A percentile compares a stretch with the other conserved stretches of the same genome.
phyloP scores from a whole-genome alignment of 1,140 invertebrate genomes.

The Anagrus nilaparvatae region DNA sequence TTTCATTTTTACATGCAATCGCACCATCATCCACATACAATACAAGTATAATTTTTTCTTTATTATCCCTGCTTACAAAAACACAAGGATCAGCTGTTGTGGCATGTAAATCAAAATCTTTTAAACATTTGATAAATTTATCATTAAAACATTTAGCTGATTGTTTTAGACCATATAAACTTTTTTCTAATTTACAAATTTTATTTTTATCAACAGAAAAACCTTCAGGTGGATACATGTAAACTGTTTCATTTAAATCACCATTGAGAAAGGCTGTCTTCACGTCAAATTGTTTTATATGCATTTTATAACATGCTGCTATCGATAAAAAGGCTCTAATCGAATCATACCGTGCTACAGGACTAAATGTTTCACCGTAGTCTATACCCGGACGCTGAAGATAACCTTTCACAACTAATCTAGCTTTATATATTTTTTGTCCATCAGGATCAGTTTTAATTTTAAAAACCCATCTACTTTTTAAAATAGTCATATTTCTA shows the following conservation, averaged over 20 bases:
- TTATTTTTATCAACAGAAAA: slow-evolving; percentile 2
- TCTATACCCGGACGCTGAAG: slow-evolving; percentile 22
- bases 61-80: slow-evolving; percentile 19
- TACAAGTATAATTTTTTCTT: no score
- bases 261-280: slow-evolving; percentile 29
- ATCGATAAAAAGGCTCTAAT: slow-evolving; percentile 26
- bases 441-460: slow-evolving; percentile 16
- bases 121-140: background rate
- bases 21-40: slow-evolving; percentile 15
- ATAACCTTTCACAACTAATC: slow-evolving; percentile 26
- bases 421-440: slow-evolving; percentile 17
- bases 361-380: slow-evolving; percentile 26
- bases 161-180: slow-evolving; percentile 7
- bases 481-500: slow-evolving; percentile 17
- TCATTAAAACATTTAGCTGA: slow-evolving; percentile 2
- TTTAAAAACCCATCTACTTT: slow-evolving; percentile 27
- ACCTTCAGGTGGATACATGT: slow-evolving; percentile 23
- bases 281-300: slow-evolving; percentile 29
- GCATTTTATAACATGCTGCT: slow-evolving; percentile 14
- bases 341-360: slow-evolving; percentile 23
- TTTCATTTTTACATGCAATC: slow-evolving; percentile 11
- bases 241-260: slow-evolving; percentile 25
- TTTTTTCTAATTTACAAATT: slow-evolving; percentile 18
- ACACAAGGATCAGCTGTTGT: slow-evolving; percentile 18
- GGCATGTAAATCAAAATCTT: slow-evolving; percentile 14